Evolutionary conservation across 1,140 invertebrate species (phyloP), one percentile per base, ranked within the genome.

Genomic region (Macrocentrus cingulum): DNA sequence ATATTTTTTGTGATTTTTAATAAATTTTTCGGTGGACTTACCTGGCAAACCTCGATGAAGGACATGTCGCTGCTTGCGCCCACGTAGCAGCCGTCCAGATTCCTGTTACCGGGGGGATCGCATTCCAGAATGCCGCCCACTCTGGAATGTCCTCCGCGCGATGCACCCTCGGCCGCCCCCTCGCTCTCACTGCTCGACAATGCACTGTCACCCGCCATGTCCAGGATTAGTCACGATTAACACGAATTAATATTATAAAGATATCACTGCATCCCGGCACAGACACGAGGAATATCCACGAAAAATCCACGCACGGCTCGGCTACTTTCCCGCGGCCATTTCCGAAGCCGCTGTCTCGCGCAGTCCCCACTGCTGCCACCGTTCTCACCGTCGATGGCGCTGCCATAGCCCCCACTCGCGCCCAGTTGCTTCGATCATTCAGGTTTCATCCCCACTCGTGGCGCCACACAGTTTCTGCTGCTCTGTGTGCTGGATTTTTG

Each of bases 261-360:
- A 29, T 29, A 9, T 29, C 16, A 32, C 56, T 54, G 50, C 60
- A 59, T 59, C 51, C 60, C 51, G 55, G 49, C 20, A 37, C 53
- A 45, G 25, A 39, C 44, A 56, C 37, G 32, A 50, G 56, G 39
- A 36, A 29, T 20, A 25, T 19, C 0, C 1, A 42, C 19, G 48
- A 36, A 53, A 51, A 53, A 25, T 53, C 13, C 48, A 13, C 52
- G 62, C 54, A 62, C 66, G 67, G 68, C 72, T 74, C 72, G n/a
- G 69, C 66, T 75, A 79, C 76, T 77, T 77, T 77, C 74, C 70
- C 73, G 75, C 74, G 72, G 76, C 76, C 76, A 77, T 77, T 79
- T 76, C 74, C 67, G 66, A 76, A 68, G 52, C 60, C 56, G 49
- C 56, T 25, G 36, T 42, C 64, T 51, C 49, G 59, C 56, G 49